Evolutionary conservation across 2,797 vertebrate genomes (phyloP).

Genomic region (Bucorvus abyssinicus): DNA sequence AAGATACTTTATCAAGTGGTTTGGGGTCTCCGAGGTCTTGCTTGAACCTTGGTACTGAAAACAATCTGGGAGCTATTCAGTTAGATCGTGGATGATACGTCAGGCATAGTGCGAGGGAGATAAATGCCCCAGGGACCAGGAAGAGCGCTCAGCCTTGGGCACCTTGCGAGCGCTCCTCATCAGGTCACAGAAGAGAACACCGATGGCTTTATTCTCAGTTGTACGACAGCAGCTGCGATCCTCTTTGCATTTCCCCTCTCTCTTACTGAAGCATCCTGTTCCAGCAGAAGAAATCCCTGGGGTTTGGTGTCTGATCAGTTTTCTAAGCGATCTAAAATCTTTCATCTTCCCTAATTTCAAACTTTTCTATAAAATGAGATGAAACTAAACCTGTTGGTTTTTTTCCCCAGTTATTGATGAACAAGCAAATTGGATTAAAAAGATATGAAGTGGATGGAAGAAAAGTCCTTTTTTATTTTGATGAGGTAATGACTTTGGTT

Average conservation of each 20-base stretch:
- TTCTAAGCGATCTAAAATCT: not conserved
- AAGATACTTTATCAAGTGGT: not conserved
- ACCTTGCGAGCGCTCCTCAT: not conserved
- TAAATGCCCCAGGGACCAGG: not conserved
- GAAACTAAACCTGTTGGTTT: not conserved
- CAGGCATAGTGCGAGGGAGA: not conserved
- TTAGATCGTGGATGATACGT: not conserved
- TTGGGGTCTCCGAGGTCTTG: not conserved
- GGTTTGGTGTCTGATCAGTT: not conserved
- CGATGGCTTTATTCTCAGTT: not conserved
- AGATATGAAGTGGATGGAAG: conserved; percentile 88
- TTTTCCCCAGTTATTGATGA: conserved; percentile 82
- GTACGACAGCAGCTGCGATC: not conserved
- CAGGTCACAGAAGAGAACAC: not conserved
- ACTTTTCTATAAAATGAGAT: not conserved
- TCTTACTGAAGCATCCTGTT: not conserved
- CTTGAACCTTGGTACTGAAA: not conserved
- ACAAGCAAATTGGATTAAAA: conserved; percentile 89
- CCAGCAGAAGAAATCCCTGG: not conserved
- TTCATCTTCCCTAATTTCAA: not conserved
- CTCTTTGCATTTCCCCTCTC: not conserved
- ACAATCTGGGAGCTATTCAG: not conserved
- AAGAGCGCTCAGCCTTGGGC: not conserved
- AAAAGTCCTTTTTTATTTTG: conserved; percentile 93
- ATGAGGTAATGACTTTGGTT: conserved; percentile 81